phyloP scores from a whole-genome alignment of 2,797 vertebrate species.

The Chloroceryle inda region DNA sequence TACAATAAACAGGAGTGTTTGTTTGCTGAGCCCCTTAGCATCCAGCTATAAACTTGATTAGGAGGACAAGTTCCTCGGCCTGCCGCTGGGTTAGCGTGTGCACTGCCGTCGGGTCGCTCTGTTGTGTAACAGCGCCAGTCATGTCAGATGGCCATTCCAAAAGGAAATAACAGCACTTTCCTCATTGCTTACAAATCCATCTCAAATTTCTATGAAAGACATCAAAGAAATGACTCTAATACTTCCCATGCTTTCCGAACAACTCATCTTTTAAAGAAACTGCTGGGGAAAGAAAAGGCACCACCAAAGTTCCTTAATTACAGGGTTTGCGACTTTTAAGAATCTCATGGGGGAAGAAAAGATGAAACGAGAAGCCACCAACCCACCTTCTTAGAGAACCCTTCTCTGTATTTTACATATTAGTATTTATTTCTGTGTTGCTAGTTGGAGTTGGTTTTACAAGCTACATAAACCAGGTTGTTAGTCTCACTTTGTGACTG shows the following conservation, averaged over 20 bases:
- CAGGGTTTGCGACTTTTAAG: slow-evolving; percentile 6
- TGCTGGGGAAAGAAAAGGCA: slow-evolving; percentile 2
- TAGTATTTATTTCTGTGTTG: slow-evolving; percentile 12
- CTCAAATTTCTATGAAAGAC: slow-evolving; percentile 51
- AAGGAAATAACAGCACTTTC: slow-evolving; percentile 55
- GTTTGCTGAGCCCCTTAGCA: slow-evolving; percentile 57
- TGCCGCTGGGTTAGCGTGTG: background rate
- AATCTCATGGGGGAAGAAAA: background rate
- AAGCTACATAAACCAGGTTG: background rate
- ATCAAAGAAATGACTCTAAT: slow-evolving; percentile 58
- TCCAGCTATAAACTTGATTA: slow-evolving; percentile 46
- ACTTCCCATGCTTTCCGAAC: slow-evolving; percentile 38
- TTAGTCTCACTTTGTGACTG: background rate
- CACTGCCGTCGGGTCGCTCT: background rate
- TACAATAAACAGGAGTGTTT: slow-evolving; percentile 60
- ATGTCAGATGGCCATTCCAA: slow-evolving; percentile 36
- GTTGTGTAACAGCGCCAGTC: slow-evolving; percentile 39
- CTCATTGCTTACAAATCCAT: slow-evolving; percentile 28
- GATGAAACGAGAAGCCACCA: background rate
- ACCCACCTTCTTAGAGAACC: background rate
- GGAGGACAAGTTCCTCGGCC: background rate
- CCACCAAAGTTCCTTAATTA: background rate
- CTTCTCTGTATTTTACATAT: background rate
- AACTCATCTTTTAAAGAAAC: slow-evolving; percentile 27
- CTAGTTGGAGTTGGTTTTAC: slow-evolving; percentile 11